A percentile compares a stretch with the other conserved stretches of the same genome.
phyloP scores from a whole-genome alignment of 1,140 invertebrate species.

The Heliconius melpomene region DNA sequence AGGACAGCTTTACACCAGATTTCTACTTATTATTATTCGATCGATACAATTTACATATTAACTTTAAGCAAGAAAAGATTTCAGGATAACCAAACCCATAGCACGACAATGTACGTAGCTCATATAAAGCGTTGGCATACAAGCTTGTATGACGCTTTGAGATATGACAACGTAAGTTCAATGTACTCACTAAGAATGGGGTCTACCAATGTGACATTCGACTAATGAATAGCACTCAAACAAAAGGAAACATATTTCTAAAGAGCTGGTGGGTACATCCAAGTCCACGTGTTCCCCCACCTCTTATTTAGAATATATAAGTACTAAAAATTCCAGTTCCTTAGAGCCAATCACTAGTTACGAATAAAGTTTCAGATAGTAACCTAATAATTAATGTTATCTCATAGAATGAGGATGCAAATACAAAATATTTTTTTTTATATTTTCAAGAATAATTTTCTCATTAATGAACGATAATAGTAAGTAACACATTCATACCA shows the following conservation, averaged over 20 bases:
- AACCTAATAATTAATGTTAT: neutral
- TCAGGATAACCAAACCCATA: conserved; percentile 51
- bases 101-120: conserved; percentile 35
- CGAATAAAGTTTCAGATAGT: too few relatives aligned
- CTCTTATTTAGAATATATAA: conserved; percentile 26
- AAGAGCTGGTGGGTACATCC: conserved; percentile 45
- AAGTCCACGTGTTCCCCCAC: conserved; percentile 43
- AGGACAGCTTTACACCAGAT: conserved; percentile 24
- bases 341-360: too few relatives aligned
- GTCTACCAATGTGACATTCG: conserved; percentile 66
- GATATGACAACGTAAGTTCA: conserved; percentile 67
- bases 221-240: conserved; percentile 74
- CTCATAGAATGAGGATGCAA: too few relatives aligned
- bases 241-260: conserved; percentile 56
- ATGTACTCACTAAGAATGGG: conserved; percentile 69
- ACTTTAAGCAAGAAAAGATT: conserved; percentile 49
- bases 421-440: too few relatives aligned
- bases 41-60: conserved; percentile 6
- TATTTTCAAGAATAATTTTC: too few relatives aligned
- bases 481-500: too few relatives aligned
- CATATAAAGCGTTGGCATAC: conserved; percentile 65
- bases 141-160: conserved; percentile 49
- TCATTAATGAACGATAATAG: too few relatives aligned
- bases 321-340: neutral
- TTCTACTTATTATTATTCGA: conserved; percentile 20